Evolutionary conservation across 1,140 invertebrate species (phyloP), one percentile per base, ranked within the genome.

Genomic region (Euglossa dilemma): DNA sequence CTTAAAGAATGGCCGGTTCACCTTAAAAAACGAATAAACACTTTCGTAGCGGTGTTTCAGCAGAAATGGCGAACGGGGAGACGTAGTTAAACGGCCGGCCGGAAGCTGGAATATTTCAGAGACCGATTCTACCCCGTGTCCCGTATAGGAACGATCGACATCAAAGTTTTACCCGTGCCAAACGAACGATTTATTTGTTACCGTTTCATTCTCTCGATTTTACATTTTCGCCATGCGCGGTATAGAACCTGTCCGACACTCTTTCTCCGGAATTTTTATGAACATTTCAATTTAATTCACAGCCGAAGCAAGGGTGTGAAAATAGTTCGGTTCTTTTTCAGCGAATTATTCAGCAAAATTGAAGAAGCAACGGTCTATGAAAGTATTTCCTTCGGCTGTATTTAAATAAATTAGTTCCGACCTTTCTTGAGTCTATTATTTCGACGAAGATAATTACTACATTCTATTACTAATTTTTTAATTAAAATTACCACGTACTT

Each of bases 21-120:
- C n/a, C 50, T 67, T 77, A 77, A 69, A 56, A 77, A 77, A 69
- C 50, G 63, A 77, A 77, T 69, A 77, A 77, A 77, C 63, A 77
- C 63, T 77, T 69, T 77, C 63, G 63, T 11, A 52, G 50, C n/a
- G 6, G n/a, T 77, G 50, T 66, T 67, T 56, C n/a, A 56, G 52
- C n/a, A 45, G 16, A 9, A 36, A 43, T n/a, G 52, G 16, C 3
- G 71, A 59, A 47, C n/a, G 20, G 52, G 25, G 12, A 14, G 16
- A 16, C 12, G 52, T 16, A 16, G 72, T 43, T 54, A 56, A 54
- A 56, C 36, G 36, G 54, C 2, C 52, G 54, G 12, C n/a, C 45
- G 20, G 23, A 69, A 28, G 8, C 36, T n/a, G 0, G 43, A 57
- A 79, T 59, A 69, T 59, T 71, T 50, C 25, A 50, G 23, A 52